Evolutionary conservation across 2,888 invertebrate genomes (phyloP).

Genomic region (Epirrhoe alternata): DNA sequence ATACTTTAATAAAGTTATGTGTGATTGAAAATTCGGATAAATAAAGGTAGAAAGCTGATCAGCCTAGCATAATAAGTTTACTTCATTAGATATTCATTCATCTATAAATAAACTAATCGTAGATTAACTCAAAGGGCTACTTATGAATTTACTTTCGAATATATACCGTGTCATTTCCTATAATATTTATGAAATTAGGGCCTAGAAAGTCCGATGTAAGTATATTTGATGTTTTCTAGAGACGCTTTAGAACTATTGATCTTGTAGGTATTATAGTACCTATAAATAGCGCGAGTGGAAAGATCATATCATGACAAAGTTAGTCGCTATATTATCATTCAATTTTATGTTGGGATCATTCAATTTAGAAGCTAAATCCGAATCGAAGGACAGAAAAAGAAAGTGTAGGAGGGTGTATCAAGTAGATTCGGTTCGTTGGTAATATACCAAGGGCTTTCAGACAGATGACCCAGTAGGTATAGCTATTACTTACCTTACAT

Average conservation of each 20-base stretch:
- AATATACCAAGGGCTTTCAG: neutral
- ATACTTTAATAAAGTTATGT: neutral
- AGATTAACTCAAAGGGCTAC: slow-evolving; percentile 38
- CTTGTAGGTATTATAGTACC: no score
- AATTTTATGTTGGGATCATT: neutral
- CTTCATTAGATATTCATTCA: slow-evolving; percentile 40
- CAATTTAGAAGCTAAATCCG: neutral
- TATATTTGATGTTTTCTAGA: neutral
- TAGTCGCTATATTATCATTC: neutral
- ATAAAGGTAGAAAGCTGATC: slow-evolving; percentile 38
- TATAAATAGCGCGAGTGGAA: neutral
- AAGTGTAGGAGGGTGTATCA: neutral
- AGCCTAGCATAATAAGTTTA: slow-evolving; percentile 8
- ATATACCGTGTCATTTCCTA: slow-evolving; percentile 21
- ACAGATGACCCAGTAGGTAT: neutral
- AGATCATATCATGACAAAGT: neutral
- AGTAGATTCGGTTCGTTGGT: neutral
- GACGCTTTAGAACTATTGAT: no score
- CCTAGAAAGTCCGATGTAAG: slow-evolving; percentile 19
- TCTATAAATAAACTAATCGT: slow-evolving; percentile 35
- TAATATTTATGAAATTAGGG: slow-evolving; percentile 32
- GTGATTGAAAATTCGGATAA: slow-evolving; percentile 5
- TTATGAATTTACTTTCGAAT: slow-evolving; percentile 40
- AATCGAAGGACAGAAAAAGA: neutral
- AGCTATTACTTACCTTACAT: neutral